A percentile compares a stretch with the other conserved stretches of the same genome.
phyloP scores from a whole-genome alignment of 2,888 invertebrate species.

The Pycnomerus fuliginosus region DNA sequence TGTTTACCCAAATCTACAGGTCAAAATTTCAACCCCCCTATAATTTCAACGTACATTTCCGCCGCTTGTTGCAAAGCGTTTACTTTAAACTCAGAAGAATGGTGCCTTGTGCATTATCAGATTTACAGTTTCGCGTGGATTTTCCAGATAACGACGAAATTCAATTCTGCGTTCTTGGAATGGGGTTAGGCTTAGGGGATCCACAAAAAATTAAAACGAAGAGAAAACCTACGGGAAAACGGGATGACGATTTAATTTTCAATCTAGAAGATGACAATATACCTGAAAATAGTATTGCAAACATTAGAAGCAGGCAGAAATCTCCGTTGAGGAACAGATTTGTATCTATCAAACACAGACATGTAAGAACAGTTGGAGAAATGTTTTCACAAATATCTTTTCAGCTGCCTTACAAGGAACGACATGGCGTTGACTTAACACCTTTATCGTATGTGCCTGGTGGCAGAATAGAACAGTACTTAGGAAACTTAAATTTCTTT shows the following conservation, averaged over 20 bases:
- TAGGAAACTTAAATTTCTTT: constrained; percentile 91
- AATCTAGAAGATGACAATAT: constrained; percentile 76
- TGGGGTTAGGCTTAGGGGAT: constrained; percentile 74
- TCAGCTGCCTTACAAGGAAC: constrained; percentile 52
- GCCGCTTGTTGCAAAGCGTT: constrained; percentile 68
- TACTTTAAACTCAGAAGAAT: constrained; percentile 87
- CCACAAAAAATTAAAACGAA: constrained; percentile 56
- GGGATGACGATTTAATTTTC: constrained; percentile 81
- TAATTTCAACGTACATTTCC: constrained; percentile 55
- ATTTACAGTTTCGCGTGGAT: constrained; percentile 79
- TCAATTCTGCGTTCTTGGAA: constrained; percentile 65
- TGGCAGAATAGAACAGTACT: constrained; percentile 73
- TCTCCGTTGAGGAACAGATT: constrained; percentile 56
- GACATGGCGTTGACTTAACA: constrained; percentile 75
- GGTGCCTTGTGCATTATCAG: constrained; percentile 83
- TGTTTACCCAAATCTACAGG: constrained; percentile 83
- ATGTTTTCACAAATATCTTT: constrained; percentile 24
- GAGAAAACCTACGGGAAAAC: constrained; percentile 43
- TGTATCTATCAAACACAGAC: constrained; percentile 42
- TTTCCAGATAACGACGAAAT: constrained; percentile 81
- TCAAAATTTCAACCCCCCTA: constrained; percentile 60
- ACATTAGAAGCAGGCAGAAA: constrained; percentile 55
- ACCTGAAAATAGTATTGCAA: constrained; percentile 42
- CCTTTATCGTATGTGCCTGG: constrained; percentile 79
- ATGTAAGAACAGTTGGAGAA: constrained; percentile 40